These are phyloP conservation scores for Cerastis rubricosa DNA, from an alignment of 2,888 invertebrate species.

Conservation along the genomic window DNA sequence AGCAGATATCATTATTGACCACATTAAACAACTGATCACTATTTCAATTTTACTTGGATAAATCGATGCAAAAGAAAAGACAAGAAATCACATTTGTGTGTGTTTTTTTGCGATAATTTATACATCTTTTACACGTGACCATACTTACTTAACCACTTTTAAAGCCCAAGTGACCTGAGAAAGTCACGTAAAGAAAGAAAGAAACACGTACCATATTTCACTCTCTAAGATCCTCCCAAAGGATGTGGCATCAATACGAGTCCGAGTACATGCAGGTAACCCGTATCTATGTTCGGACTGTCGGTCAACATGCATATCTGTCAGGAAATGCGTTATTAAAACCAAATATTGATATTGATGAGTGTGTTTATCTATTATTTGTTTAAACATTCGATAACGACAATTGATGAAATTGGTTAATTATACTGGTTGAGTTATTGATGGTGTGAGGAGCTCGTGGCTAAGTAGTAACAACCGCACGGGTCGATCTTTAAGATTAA, in stretches of 20 bases:
- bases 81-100: background rate
- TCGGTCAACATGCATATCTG: conserved; percentile 40
- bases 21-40: background rate
- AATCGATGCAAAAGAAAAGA: background rate
- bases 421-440: conserved; percentile 19
- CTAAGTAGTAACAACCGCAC: background rate
- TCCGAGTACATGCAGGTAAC: conserved; percentile 31
- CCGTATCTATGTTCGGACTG: conserved; percentile 38
- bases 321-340: conserved; percentile 64
- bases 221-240: conserved; percentile 38
- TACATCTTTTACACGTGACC: background rate
- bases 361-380: conserved; percentile 49
- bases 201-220: conserved; percentile 34
- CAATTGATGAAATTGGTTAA: conserved; percentile 9
- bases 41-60: background rate
- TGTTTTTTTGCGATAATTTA: background rate
- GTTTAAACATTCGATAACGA: conserved; percentile 13
- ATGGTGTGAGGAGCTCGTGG: background rate
- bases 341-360: conserved; percentile 55
- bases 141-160: conserved; percentile 3
- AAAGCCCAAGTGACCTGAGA: conserved; percentile 42
- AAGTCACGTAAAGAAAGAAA: conserved; percentile 23
- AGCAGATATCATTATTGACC: background rate
- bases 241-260: conserved; percentile 34
- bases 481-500: background rate